Evolutionary conservation across 2,888 invertebrate genomes (phyloP), one percentile per base, ranked within the genome.

Genomic region (Lycaena phlaeas): DNA sequence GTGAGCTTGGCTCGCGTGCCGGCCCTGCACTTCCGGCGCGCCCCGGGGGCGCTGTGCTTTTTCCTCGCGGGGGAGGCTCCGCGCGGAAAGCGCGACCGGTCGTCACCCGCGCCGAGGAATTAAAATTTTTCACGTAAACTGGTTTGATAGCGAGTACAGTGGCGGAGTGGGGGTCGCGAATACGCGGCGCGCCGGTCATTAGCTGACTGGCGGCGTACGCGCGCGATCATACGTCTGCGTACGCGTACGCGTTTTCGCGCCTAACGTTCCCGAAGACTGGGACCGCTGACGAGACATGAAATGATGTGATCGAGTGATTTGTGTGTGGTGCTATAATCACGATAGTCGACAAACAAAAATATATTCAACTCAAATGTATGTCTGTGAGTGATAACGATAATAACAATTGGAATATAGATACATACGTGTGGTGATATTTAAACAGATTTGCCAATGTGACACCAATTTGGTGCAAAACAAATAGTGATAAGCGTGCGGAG

Each of bases 81-180:
- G 64, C 61, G 67, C 71, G 76, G 79, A 79, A 81, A 79, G 75
- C 73, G 76, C 74, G 76, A 64, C 64, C 75, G 77, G 76, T 78
- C 79, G 76, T 75, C 77, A 81, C 74, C 71, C 76, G 75, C 68
- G 60, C 64, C 57, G 56, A 65, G 72, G 70, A 75, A 78, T 79
- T 77, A 77, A 77, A 77, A 69, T 70, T 82, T 82, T 82, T 82
- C 81, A 82, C 73, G 75, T 79, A 79, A 81, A 81, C 82, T 75
- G 79, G 84, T 84, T 84, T 79, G 77, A 84, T 82, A 82, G 75
- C 78, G 75, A 77, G 70, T 73, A 72, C 68, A 54, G 69, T 65
- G 68, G n/a, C 59, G 68, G 77, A 74, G 77, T 74, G 81, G 78
- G 81, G 79, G 73, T 76, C 72, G 78, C 81, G 74, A 79, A 78